Percentiles rank a stretch among this genome's conserved stretches.
Conservation (phyloP, 2,797 vertebrate genomes). For the Crypturellus tataupa region DNA sequence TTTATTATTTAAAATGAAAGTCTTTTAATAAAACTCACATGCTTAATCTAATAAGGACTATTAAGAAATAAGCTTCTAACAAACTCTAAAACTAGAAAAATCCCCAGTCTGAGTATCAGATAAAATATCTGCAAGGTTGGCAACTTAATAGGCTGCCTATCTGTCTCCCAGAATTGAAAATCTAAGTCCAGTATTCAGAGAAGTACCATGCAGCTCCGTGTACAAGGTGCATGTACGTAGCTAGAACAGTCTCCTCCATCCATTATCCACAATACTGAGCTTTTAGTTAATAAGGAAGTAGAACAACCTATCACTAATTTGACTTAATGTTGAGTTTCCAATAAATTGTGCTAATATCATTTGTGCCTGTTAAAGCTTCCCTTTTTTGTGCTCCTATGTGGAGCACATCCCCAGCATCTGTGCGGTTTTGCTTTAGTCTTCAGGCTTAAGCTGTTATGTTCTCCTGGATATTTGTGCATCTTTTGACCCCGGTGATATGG, state of each 20-base stretch:
- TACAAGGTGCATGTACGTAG: not conserved
- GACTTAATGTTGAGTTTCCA: not conserved
- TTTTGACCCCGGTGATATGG: not conserved
- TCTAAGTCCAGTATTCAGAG: not conserved
- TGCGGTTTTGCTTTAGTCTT: not conserved
- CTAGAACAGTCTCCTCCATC: not conserved
- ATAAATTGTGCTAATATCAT: not conserved
- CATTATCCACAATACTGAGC: not conserved
- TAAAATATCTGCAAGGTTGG: not conserved
- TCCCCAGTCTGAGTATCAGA: not conserved
- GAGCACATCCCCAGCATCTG: not conserved
- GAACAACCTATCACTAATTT: not conserved
- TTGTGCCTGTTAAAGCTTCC: not conserved
- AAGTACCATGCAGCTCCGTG: not conserved
- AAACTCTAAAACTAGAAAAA: not conserved
- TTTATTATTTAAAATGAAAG: not conserved
- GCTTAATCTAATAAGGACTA: not conserved
- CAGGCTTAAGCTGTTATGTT: not conserved
- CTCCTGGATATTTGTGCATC: not conserved
- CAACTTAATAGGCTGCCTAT: not conserved
- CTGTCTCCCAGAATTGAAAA: not conserved
- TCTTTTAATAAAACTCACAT: not conserved
- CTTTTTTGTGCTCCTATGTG: not conserved
- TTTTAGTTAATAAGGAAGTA: not conserved
- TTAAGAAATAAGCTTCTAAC: not conserved